Evolutionary conservation across 2,113 vertebrate species (phyloP), one percentile per base, ranked within the genome.

Genomic region (Pongo abelii): DNA sequence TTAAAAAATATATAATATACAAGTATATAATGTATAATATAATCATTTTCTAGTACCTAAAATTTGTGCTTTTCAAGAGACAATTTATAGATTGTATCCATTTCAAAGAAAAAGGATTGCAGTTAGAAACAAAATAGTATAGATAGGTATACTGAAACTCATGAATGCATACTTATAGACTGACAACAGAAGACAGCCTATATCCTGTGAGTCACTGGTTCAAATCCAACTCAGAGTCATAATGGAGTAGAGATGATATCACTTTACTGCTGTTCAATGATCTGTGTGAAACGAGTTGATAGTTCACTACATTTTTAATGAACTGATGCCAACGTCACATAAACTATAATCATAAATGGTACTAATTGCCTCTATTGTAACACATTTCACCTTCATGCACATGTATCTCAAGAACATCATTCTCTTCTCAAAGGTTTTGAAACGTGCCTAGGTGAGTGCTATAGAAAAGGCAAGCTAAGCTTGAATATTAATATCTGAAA

Each of bases 231-330:
- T 85, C 77, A 89, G 67, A 93, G 75, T 83, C 89, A 61, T 96
- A 87, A 89, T 27, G 40, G 52, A 79, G 94, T 95, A 96, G n/a
- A 97, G 69, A n/a, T 93, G 92, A 93, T 84, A 86, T n/a, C 43
- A 91, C 61, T 96, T 96, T 95, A 98, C 69, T 95, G 64, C 84
- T 96, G 88, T 91, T 95, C 93, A 96, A 96, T 96, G 92, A 98
- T 95, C 90, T 96, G 40, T 97, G 52, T 93, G 93, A 97, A 97
- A 96, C 93, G 77, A 95, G 92, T 93, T 96, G 95, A 97, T 88
- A 97, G 92, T 95, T 97, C 72, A 97, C 92, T 96, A 89, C 91
- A 92, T 97, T 98, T 98, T 97, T 96, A 97, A 98, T 95, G 94
- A 98, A 97, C 70, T 97, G 92, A 85, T 75, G 27, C 89, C 43